Conservation (phyloP, 2,797 vertebrate species). For the Stomatorhinus walkeri region DNA sequence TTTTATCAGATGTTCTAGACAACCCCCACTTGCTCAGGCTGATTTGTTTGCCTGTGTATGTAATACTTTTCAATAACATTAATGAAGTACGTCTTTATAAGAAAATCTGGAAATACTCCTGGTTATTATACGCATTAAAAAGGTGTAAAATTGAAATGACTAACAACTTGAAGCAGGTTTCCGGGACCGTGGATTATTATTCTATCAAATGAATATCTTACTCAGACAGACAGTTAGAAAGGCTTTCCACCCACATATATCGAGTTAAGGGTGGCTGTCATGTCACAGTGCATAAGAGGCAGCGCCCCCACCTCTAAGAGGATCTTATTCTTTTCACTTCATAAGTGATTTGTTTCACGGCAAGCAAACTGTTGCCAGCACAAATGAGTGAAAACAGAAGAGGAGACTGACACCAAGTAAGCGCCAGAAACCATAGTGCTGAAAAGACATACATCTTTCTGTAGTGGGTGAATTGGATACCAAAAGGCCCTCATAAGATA, state of each 20-base stretch:
- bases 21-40: neutral
- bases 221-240: neutral
- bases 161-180: neutral
- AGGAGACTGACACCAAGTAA: constrained; percentile 18
- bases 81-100: neutral
- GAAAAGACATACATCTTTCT: constrained; percentile 24
- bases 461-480: constrained; percentile 21
- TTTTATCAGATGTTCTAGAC: neutral
- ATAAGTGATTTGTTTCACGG: constrained; percentile 14
- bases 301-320: neutral
- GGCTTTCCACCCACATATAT: neutral
- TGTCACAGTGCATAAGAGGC: neutral
- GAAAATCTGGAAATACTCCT: neutral
- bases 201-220: neutral
- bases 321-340: constrained; percentile 12
- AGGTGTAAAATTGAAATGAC: neutral
- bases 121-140: neutral
- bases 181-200: neutral
- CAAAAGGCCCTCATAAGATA: constrained; percentile 34
- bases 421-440: neutral
- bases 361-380: constrained; percentile 15
- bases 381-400: constrained; percentile 16
- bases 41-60: neutral
- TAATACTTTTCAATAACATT: neutral
- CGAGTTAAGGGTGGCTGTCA: neutral